phyloP scores from a whole-genome alignment of 2,797 vertebrate genomes.

The Tokudaia tokunoshimensis region DNA sequence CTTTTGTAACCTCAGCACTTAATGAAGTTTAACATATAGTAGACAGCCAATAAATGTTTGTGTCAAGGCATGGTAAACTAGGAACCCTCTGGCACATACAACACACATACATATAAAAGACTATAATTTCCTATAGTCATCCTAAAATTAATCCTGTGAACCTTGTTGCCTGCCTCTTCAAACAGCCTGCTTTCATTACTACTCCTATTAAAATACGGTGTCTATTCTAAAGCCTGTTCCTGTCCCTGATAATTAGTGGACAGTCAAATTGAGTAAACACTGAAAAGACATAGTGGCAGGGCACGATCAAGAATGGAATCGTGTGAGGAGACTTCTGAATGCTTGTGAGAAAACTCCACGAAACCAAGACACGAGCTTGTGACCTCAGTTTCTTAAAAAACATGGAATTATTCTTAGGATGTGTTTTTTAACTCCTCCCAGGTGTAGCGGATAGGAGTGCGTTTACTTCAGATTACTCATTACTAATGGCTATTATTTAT shows the following conservation, averaged over 20 bases:
- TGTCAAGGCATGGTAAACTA: neutral
- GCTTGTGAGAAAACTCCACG: neutral
- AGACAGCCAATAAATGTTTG: conserved; percentile 55
- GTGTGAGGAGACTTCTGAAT: neutral
- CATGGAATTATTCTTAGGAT: neutral
- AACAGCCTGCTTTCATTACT: conserved; percentile 2
- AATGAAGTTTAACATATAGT: neutral
- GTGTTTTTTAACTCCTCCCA: neutral
- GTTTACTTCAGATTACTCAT: neutral
- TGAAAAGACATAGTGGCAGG: neutral
- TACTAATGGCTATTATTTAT: neutral
- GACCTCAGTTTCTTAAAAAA: neutral
- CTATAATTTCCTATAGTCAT: neutral
- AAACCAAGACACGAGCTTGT: neutral
- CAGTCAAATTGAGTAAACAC: conserved; percentile 16
- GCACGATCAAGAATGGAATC: neutral
- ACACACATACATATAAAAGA: neutral
- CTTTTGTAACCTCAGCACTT: conserved; percentile 32
- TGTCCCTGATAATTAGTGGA: conserved; percentile 41
- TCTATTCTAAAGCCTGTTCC: neutral
- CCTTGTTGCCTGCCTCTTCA: neutral
- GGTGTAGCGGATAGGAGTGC: neutral
- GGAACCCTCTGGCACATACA: neutral
- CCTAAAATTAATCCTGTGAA: neutral
- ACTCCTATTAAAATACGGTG: neutral